phyloP scores from a whole-genome alignment of 2,113 vertebrate genomes.

The Ptilorrhoa leucosticta region DNA sequence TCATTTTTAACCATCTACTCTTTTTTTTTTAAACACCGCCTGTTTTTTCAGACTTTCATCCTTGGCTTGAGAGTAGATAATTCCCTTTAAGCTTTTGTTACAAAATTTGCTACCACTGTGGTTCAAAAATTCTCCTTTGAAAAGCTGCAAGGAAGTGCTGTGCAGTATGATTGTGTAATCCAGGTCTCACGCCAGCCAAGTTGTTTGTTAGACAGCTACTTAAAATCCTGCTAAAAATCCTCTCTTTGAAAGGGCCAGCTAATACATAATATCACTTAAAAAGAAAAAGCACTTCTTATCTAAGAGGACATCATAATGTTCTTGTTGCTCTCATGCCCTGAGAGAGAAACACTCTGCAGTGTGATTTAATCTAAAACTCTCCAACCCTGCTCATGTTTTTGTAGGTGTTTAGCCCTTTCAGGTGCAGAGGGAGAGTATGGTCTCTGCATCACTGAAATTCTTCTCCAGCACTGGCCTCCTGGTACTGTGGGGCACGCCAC shows the following conservation, averaged over 20 bases:
- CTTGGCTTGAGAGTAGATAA: background rate
- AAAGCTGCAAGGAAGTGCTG: background rate
- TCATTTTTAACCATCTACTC: background rate
- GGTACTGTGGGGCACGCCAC: fast-evolving
- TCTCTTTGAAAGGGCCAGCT: background rate
- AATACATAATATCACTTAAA: background rate
- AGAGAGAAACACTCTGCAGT: background rate
- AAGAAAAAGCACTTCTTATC: background rate
- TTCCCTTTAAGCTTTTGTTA: background rate
- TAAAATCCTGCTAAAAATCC: background rate
- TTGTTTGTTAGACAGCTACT: background rate
- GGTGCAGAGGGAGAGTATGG: background rate
- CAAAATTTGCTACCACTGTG: background rate
- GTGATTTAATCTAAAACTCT: background rate
- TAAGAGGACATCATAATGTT: background rate
- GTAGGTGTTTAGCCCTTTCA: background rate
- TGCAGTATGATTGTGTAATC: background rate
- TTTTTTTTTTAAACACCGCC: background rate
- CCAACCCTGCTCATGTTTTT: background rate
- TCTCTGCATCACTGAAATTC: background rate
- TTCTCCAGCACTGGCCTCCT: background rate
- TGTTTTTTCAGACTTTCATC: background rate
- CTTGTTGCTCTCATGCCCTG: background rate
- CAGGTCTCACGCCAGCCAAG: background rate
- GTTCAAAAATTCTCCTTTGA: background rate